Evolutionary conservation across 2,797 vertebrate species (phyloP), one percentile per base, ranked within the genome.

Genomic region (Crypturellus tataupa): DNA sequence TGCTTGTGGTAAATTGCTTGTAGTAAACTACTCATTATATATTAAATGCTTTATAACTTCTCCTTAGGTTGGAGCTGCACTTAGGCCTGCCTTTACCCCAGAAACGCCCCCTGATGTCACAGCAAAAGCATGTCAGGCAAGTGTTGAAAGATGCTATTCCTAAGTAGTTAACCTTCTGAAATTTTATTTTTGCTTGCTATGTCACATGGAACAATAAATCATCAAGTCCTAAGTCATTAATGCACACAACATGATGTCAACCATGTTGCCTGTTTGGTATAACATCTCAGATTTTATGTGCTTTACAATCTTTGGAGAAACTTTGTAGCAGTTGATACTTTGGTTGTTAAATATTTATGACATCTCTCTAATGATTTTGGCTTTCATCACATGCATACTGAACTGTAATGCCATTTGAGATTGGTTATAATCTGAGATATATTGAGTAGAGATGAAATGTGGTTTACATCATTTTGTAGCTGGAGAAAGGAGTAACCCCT

Each of bases 91-190:
- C 77, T 99, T 99, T 95, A 80, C 97, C 75, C 94, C 98, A 0
- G 99, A 99, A 37, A 98, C 99, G 10, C 98, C 99, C 73, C 99
- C 99, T 78, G 98, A 99, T 81, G 98, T 99, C 96, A 99, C 98
- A 10, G 98, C 98, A 37, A 99, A 98, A 97, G 99, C 99, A 76
- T 99, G 99, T 94, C 98, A 99, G 98, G 99, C 99, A 94, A 97
- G 94, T 96, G 55, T 89, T 93, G 68, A 85, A 93, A 94, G 62
- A 95, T 47, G 58, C 51, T 96, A 67, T 35, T 68, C 60, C 88
- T 94, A 65, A 68, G 56, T 85, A 75, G 79, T 24, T 93, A 72
- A 59, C 7, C 27, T 5, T 90, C 42, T 80, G 46, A 80, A 69
- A 56, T 59, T 46, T 86, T 84, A 17, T 78, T 92, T 84, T 67